phyloP scores from a whole-genome alignment of 2,113 vertebrate genomes.

The Actenoides hombroni region DNA sequence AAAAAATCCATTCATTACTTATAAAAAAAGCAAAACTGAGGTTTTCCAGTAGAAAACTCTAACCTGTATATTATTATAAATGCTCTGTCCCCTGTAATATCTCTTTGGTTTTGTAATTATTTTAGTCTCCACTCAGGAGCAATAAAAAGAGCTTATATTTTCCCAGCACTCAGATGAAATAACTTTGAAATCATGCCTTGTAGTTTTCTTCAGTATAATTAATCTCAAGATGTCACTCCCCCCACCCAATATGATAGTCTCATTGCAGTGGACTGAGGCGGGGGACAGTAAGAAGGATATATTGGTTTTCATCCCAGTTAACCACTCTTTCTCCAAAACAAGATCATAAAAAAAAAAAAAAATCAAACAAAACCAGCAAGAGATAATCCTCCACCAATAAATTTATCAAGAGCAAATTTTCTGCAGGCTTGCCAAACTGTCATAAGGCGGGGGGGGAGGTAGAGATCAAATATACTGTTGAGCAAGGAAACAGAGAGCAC shows the following conservation, averaged over 20 bases:
- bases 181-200: conserved; percentile 10
- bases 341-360: conserved; percentile 49
- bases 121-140: conserved; percentile 21
- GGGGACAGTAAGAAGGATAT: not conserved
- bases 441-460: conserved; percentile 54
- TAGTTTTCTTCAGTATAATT: not conserved
- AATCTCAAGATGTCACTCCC: not conserved
- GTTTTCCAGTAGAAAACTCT: not conserved
- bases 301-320: conserved; percentile 33
- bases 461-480: conserved; percentile 74
- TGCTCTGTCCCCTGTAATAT: not conserved
- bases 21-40: conserved; percentile 44
- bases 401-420: conserved; percentile 71
- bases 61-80: not conserved
- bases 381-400: conserved; percentile 62
- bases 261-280: not conserved
- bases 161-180: conserved; percentile 11
- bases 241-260: not conserved
- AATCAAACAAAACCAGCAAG: conserved; percentile 67
- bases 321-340: conserved; percentile 38
- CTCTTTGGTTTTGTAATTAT: conserved; percentile 59
- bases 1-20: conserved; percentile 57
- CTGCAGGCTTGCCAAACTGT: conserved; percentile 60
- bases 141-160: conserved; percentile 45
- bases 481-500: conserved; percentile 74